Evolutionary conservation across 2,888 invertebrate species (phyloP), one percentile per base, ranked within the genome.

Genomic region (Trissolcus brochymenae): DNA sequence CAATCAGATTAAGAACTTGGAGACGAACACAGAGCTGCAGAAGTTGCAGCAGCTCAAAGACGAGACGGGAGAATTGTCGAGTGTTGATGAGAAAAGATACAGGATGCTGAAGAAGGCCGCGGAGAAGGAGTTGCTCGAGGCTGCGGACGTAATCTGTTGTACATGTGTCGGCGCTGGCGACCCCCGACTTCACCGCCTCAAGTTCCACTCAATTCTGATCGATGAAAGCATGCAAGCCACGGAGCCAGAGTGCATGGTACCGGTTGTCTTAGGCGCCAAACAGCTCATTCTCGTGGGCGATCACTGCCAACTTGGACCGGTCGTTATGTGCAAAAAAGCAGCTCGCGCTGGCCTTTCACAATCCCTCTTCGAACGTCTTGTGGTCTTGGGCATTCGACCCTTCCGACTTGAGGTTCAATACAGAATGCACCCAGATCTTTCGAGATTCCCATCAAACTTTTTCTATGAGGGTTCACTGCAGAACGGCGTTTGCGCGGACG

Each of bases 111-210:
- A 98, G 81, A 95, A 97, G 84, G 93, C 95, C 29, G 95, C 97
- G 7, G 99, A 99, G 87, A 93, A 96, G 64, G 95, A 98, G 81
- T 90, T 99, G 11, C 89, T 97, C 2, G 97, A 97, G 88, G 97
- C 98, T 0, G 99, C 99, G 1, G 99, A 99, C 89, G 99, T 99
- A 0, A 98, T 99, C 66, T 99, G 99, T 86, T 98, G 98, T 87
- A 99, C 99, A 0, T 99, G 99, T 88, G 99, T 99, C 0, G 98
- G 98, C 11, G 98, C 99, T 0, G 99, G 99, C 0, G 99, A 99
- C 90, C 96, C 97, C 0, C 91, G 99, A 17, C 91, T 99, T n/a
- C 94, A 95, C 1, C 92, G 97, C 65, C 93, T 99, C 87, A 96
- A 98, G 86, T 99, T 99, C 90, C 95, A 97, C 80, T 97, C 97